phyloP scores from a whole-genome alignment of 2,113 vertebrate species.

The Antechinus flavipes region DNA sequence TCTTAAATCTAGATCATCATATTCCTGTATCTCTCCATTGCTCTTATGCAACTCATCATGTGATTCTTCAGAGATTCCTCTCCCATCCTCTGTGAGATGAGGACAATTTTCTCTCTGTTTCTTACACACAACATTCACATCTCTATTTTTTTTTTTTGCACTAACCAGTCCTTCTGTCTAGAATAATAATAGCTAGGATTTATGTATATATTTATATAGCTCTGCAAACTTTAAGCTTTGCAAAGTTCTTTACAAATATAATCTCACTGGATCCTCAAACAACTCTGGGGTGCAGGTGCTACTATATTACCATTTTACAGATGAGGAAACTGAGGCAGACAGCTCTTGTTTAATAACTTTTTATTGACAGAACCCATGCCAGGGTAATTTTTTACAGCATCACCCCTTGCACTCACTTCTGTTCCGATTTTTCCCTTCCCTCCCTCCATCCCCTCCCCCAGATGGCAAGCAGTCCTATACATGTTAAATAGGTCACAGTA shows the following conservation, averaged over 20 bases:
- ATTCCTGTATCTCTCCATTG: neutral
- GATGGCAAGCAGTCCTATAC: too few relatives aligned
- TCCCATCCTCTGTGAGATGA: neutral
- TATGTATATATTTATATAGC: neutral
- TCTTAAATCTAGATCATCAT: neutral
- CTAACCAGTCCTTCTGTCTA: neutral
- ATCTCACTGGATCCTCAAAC: neutral
- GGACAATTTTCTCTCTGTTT: neutral
- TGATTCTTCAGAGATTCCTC: neutral
- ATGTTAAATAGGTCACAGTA: too few relatives aligned
- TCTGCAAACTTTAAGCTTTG: neutral
- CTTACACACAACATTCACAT: neutral
- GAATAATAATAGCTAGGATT: neutral
- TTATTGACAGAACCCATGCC: too few relatives aligned
- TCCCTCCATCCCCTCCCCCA: too few relatives aligned
- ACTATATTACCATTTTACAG: neutral
- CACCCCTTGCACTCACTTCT: too few relatives aligned
- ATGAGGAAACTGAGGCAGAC: neutral
- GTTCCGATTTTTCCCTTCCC: too few relatives aligned
- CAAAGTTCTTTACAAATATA: neutral
- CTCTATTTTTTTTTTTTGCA: neutral
- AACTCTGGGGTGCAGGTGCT: neutral
- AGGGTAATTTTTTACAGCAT: too few relatives aligned
- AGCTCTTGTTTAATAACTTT: neutral
- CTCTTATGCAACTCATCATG: neutral